phyloP scores from a whole-genome alignment of 2,888 invertebrate genomes.

The Xylocampa areola region DNA sequence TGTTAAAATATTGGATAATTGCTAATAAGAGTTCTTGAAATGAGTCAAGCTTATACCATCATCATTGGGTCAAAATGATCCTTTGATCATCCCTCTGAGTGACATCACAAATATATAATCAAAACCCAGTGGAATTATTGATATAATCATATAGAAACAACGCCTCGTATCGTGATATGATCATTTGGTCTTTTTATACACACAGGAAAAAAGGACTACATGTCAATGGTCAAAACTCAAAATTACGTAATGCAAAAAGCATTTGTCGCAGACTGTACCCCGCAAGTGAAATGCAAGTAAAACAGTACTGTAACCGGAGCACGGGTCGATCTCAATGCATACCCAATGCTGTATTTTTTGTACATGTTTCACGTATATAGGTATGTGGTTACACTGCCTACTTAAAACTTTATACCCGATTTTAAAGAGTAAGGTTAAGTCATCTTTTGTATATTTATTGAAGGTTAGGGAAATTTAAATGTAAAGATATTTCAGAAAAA shows the following conservation, averaged over 20 bases:
- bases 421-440: conserved; percentile 27
- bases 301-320: conserved; percentile 67
- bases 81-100: too few relatives aligned
- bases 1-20: too few relatives aligned
- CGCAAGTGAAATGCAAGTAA: conserved; percentile 59
- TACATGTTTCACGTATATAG: conserved; percentile 32
- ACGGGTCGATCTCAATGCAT: conserved; percentile 49
- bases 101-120: too few relatives aligned
- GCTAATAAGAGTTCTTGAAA: too few relatives aligned
- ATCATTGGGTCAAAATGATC: too few relatives aligned
- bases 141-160: too few relatives aligned
- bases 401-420: conserved; percentile 45
- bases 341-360: conserved; percentile 54
- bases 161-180: too few relatives aligned
- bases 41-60: too few relatives aligned
- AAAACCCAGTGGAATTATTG: too few relatives aligned
- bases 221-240: background rate
- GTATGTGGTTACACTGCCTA: conserved; percentile 13
- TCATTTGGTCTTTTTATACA: too few relatives aligned
- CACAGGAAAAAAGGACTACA: conserved; percentile 1
- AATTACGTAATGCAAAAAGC: conserved; percentile 21
- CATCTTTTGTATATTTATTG: conserved; percentile 39
- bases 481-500: too few relatives aligned
- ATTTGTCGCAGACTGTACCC: conserved; percentile 54
- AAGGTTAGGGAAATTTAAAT: conserved; percentile 12